Base-by-base conservation (phyloP, 2,888 invertebrate species). In the Torymus aiolomorphi region DNA sequence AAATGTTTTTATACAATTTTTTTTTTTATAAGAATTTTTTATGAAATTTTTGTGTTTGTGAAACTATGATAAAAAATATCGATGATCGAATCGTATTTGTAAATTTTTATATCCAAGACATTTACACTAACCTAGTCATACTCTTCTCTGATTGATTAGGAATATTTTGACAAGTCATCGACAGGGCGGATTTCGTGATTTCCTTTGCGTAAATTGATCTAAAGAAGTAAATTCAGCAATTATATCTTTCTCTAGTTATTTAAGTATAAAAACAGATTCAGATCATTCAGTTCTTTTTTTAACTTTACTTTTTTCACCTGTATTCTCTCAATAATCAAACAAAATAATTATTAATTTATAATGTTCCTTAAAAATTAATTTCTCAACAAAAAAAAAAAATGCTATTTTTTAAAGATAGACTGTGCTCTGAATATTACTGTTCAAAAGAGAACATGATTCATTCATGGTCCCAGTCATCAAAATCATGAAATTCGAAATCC, bases 391-490 rank as follows among this genome's bases (percentile, higher is more conserved):
- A 71, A 56, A 80, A n/a, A 81, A 66, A 83, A 73, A 82, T 59
- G 69, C 74, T 51, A 54, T 51, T 74, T 65, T 31, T 52, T 72
- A 18, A 72, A 52, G 72, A 73, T 71, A 72, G 80, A 85, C 83
- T 83, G 80, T 84, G 78, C 80, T 86, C 85, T 83, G 76, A 82
- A 84, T 83, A 82, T 80, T 71, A 80, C 81, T 83, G 82, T 82
- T 85, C 82, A 73, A 74, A 83, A 82, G 83, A 83, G 86, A 85
- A 83, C 87, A 87, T 86, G 87, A 85, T 51, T 82, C 77, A 84
- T 86, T 86, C 87, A 88, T 89, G 88, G 89, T 88, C 88, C 88
- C 88, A 81, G 86, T 83, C 82, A 86, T 83, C 83, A 86, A 84
- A 85, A 84, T 87, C 82, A 83, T 86, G 83, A 85, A 87, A 88